Conservation (phyloP, 2,888 invertebrate genomes). For the Parapristionchus giblindavisi region DNA sequence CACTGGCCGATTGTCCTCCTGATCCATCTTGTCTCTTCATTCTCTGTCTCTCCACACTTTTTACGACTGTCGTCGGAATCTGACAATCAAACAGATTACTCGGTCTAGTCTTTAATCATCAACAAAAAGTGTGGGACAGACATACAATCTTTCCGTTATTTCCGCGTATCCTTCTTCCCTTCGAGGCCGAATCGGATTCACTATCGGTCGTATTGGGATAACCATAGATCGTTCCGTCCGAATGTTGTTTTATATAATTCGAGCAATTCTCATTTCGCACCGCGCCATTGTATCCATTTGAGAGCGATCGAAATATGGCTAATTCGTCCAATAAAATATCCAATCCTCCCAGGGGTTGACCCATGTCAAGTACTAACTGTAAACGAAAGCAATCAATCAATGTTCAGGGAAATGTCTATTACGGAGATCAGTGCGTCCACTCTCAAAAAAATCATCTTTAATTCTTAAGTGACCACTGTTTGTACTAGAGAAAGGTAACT, state of each 20-base stretch:
- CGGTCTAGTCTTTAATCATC: not conserved
- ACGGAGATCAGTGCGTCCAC: too few relatives aligned
- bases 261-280: conserved; percentile 8
- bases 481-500: not conserved
- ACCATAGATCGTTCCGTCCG: conserved; percentile 12
- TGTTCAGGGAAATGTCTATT: too few relatives aligned
- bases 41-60: conserved; percentile 60
- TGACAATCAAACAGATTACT: conserved; percentile 35
- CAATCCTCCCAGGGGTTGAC: conserved; percentile 51
- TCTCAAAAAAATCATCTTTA: not conserved
- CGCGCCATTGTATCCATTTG: not conserved
- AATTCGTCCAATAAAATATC: conserved; percentile 56
- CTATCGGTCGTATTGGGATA: conserved; percentile 19
- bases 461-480: not conserved
- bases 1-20: conserved; percentile 49
- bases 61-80: conserved; percentile 55
- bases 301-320: conserved; percentile 51
- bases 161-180: conserved; percentile 11
- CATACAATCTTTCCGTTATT: conserved; percentile 33
- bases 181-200: conserved; percentile 33
- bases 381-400: too few relatives aligned
- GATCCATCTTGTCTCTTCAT: conserved; percentile 58
- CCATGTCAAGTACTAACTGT: conserved; percentile 54
- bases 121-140: not conserved
- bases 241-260: not conserved